Evolutionary conservation across 64 coral and sea anemone genomes (phyloP).

Genomic region (Catalaphyllia jardinei): DNA sequence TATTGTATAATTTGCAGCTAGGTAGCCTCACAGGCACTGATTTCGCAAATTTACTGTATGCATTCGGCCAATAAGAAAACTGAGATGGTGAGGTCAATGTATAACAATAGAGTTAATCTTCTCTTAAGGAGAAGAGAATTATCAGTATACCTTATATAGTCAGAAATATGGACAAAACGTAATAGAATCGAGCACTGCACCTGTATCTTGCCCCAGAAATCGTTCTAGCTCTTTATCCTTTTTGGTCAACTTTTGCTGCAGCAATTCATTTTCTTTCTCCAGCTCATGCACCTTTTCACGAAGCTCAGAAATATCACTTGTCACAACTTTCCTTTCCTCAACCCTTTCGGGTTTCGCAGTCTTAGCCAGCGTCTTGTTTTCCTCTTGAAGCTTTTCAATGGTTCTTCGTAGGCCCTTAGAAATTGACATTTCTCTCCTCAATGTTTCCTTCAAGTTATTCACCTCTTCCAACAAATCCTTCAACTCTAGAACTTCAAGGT

Average conservation of each 20-base stretch:
- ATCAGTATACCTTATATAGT: too few species aligned
- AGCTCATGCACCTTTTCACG: slow-evolving; percentile 17
- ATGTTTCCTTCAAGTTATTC: not conserved
- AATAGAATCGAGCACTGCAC: not conserved
- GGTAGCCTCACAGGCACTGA: too few species aligned
- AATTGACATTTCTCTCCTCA: slow-evolving; percentile 20
- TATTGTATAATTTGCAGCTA: too few species aligned
- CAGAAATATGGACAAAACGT: too few species aligned
- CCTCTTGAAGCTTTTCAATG: slow-evolving; percentile 25
- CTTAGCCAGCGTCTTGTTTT: not conserved
- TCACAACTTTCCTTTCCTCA: not conserved
- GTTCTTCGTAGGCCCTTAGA: slow-evolving; percentile 6
- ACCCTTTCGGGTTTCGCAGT: not conserved
- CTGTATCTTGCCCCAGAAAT: not conserved
- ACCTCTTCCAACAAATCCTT: not conserved
- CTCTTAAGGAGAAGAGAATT: too few species aligned
- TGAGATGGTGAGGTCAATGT: too few species aligned
- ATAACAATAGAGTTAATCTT: too few species aligned
- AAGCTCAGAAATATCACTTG: not conserved
- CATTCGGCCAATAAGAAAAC: too few species aligned
- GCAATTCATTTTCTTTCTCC: slow-evolving; percentile 5
- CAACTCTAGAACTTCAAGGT: not conserved
- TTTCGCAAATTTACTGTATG: too few species aligned
- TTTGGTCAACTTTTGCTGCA: slow-evolving; percentile 6
- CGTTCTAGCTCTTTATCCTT: slow-evolving; percentile 22